Percentiles rank a stretch among this genome's conserved stretches.
phyloP scores from a whole-genome alignment of 2,888 invertebrate species.

The Pristionchus japonicus region DNA sequence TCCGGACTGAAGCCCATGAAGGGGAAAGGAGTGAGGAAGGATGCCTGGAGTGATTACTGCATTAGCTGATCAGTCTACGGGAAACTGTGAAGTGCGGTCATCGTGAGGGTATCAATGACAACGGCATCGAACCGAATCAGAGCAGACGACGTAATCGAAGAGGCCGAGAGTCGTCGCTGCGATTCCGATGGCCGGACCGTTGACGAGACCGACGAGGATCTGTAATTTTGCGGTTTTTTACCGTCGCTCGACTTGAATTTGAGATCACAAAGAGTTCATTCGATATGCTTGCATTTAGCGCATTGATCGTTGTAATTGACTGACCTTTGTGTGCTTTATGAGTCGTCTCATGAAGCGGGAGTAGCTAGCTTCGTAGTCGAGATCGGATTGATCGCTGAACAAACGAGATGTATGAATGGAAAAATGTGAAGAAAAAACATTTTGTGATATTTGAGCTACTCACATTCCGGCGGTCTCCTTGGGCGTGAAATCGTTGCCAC shows the following conservation, averaged over 20 bases:
- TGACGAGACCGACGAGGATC: slow-evolving; percentile 88
- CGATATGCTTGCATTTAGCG: neutral
- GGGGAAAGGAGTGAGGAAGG: slow-evolving; percentile 36
- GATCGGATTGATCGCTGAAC: neutral
- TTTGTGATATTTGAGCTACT: no score
- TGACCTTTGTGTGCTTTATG: slow-evolving; percentile 15
- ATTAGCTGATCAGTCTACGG: slow-evolving; percentile 76
- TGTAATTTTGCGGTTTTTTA: slow-evolving; percentile 77
- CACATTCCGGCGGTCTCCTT: no score
- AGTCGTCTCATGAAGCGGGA: neutral
- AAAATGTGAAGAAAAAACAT: no score
- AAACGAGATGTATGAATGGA: neutral
- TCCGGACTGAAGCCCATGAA: slow-evolving; percentile 37
- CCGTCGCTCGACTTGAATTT: neutral
- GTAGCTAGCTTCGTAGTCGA: neutral
- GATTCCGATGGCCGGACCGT: slow-evolving; percentile 96
- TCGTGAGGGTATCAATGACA: no score
- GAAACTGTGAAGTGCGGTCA: slow-evolving; percentile 87
- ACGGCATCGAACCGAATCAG: slow-evolving; percentile 81
- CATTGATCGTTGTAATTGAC: no score
- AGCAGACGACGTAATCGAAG: slow-evolving; percentile 90
- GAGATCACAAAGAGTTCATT: neutral
- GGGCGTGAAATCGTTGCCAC: slow-evolving; percentile 45
- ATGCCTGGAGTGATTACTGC: neutral
- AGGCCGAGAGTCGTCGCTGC: slow-evolving; percentile 87